Evolutionary conservation across 2,113 vertebrate species (phyloP), one percentile per base, ranked within the genome.

Genomic region (Gopherus evgoodei): DNA sequence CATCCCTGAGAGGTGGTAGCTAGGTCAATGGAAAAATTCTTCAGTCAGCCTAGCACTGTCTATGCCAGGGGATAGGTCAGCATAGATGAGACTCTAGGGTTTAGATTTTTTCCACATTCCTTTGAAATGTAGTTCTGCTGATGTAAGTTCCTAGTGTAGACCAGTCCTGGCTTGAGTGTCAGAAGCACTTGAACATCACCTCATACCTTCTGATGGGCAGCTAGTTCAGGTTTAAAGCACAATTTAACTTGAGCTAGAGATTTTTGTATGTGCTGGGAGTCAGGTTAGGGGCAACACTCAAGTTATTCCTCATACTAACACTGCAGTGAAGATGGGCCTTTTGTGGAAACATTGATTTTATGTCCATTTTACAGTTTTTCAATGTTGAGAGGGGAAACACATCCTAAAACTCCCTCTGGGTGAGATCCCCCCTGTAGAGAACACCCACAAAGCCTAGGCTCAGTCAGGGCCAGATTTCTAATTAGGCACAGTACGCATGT

Each of bases 271-370:
- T 27, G 24, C 5, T 49, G 8, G 42, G 52, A 4, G 1, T 57
- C 11, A 72, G 21, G 12, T 25, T 89, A n/a, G 17, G 65, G 35
- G 10, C 44, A 79, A 78, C 83, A 83, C 1, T 42, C 87, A 42
- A 54, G 50, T 65, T 89, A 52, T 13, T 81, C 56, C 12, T 91
- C 54, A 24, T 16, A 7, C 56, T 50, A 8, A 27, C 84, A 3
- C 0, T 0, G 21, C 49, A 31, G n/a, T 79, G 59, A 11, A 53
- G 31, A 6, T 2, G 1, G 4, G 44, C 19, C 38, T 24, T 59
- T 91, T 80, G n/a, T 47, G 24, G 38, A 35, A 90, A 5, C 0
- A 0, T 1, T 87, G 38, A 27, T 89, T 79, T 50, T 86, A 50
- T 82, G 80, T 44, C 57, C 3, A 1, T 88, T 35, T 52, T 81